These are phyloP conservation scores for Trichopria drosophilae DNA, from an alignment of 2,888 invertebrate genomes.

Conservation along the genomic window DNA sequence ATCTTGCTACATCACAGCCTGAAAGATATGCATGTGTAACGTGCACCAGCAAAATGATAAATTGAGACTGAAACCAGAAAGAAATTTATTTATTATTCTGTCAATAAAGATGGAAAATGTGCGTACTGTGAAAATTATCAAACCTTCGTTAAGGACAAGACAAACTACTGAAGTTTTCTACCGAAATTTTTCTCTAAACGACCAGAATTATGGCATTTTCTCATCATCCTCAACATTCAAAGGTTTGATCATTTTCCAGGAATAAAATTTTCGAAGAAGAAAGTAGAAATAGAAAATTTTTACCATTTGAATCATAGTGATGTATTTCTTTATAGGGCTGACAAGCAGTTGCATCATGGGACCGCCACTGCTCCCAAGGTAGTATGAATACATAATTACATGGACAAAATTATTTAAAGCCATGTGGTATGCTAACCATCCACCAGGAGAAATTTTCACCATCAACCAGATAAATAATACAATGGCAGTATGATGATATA, in stretches of 20 bases:
- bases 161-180: too few species aligned
- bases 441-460: constrained; percentile 67
- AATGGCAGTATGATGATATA: constrained; percentile 70
- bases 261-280: not conserved
- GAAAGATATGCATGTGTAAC: too few species aligned
- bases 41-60: too few species aligned
- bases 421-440: constrained; percentile 64
- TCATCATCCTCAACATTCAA: not conserved
- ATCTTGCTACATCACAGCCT: too few species aligned
- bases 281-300: constrained; percentile 14
- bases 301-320: constrained; percentile 67
- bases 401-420: constrained; percentile 68
- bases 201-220: not conserved
- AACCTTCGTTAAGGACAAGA: too few species aligned
- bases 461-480: constrained; percentile 63
- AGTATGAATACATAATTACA: constrained; percentile 73
- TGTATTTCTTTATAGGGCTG: constrained; percentile 61
- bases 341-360: constrained; percentile 61
- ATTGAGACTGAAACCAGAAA: too few species aligned
- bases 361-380: constrained; percentile 64
- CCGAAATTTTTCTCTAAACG: too few species aligned
- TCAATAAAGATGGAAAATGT: too few species aligned
- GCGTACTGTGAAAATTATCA: too few species aligned
- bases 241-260: not conserved
- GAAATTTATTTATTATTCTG: too few species aligned